phyloP scores from a whole-genome alignment of 2,797 vertebrate species.

The Urophycis tenuis region DNA sequence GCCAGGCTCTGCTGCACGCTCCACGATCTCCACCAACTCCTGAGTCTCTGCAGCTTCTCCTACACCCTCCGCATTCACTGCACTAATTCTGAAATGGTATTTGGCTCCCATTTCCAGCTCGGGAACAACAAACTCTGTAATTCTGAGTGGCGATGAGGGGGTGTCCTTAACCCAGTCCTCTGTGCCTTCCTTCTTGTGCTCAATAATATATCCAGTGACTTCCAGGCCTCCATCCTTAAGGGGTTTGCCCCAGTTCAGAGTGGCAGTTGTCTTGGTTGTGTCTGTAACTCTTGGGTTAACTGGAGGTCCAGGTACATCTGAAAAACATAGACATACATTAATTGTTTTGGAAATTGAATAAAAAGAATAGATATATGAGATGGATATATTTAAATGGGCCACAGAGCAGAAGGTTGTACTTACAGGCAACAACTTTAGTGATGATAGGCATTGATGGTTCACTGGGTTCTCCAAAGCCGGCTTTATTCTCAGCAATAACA shows the following conservation, averaged over 20 bases:
- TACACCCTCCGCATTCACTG: constrained; percentile 84
- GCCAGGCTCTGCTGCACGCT: constrained; percentile 83
- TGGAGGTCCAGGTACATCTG: constrained; percentile 93
- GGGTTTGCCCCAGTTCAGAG: constrained; percentile 91
- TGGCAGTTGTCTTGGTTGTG: constrained; percentile 92
- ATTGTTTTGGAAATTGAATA: constrained; percentile 14
- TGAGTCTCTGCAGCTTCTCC: constrained; percentile 84
- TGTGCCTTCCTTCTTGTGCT: constrained; percentile 92
- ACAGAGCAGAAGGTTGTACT: constrained; percentile 59
- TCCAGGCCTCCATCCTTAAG: constrained; percentile 92
- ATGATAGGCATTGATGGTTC: constrained; percentile 83
- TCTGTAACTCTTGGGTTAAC: constrained; percentile 90
- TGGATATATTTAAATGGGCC: not conserved
- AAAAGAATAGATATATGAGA: constrained; percentile 1
- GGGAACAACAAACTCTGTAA: constrained; percentile 92
- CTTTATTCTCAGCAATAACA: constrained; percentile 92
- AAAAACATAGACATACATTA: constrained; percentile 27
- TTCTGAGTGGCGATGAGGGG: constrained; percentile 79
- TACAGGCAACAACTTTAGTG: constrained; percentile 86
- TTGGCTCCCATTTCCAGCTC: constrained; percentile 81
- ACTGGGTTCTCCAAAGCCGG: constrained; percentile 91
- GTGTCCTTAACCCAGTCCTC: constrained; percentile 95
- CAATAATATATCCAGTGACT: constrained; percentile 89
- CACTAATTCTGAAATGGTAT: constrained; percentile 91
- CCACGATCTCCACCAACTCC: constrained; percentile 81